These are phyloP conservation scores for Spilosoma lubricipeda DNA, from an alignment of 2,888 invertebrate genomes.

Conservation along the genomic window DNA sequence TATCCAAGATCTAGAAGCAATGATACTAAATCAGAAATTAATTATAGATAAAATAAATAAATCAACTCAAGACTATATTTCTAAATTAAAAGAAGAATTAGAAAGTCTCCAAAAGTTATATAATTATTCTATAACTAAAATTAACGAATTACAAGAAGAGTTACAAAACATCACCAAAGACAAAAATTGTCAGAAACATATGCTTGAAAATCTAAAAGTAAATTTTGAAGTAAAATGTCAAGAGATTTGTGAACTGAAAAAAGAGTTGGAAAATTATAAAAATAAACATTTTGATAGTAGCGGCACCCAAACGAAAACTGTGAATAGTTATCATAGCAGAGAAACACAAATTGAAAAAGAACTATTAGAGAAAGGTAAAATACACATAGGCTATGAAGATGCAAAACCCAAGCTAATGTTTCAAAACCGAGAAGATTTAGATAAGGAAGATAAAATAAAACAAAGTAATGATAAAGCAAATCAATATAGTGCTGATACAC, in stretches of 20 bases:
- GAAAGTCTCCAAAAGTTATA: slow-evolving; percentile 63
- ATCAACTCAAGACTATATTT: slow-evolving; percentile 64
- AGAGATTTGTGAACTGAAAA: slow-evolving; percentile 60
- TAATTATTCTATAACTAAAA: slow-evolving; percentile 58
- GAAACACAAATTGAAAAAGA: slow-evolving; percentile 60
- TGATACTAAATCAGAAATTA: slow-evolving; percentile 72
- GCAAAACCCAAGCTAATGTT: slow-evolving; percentile 28
- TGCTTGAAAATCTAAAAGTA: slow-evolving; percentile 53
- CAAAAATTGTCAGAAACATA: slow-evolving; percentile 48
- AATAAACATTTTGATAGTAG: slow-evolving; percentile 50
- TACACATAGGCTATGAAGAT: slow-evolving; percentile 29
- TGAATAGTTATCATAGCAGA: slow-evolving; percentile 27
- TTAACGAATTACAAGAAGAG: slow-evolving; percentile 61
- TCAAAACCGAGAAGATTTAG: slow-evolving; percentile 20
- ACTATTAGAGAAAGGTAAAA: slow-evolving; percentile 26
- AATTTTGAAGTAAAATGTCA: slow-evolving; percentile 61
- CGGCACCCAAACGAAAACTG: slow-evolving; percentile 55
- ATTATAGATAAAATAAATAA: slow-evolving; percentile 70
- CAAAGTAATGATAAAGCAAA: slow-evolving; percentile 24
- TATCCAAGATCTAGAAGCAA: slow-evolving; percentile 72
- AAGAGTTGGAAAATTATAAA: slow-evolving; percentile 55
- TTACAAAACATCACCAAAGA: slow-evolving; percentile 51
- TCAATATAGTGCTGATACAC: slow-evolving; percentile 24
- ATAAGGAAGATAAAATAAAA: slow-evolving; percentile 13
- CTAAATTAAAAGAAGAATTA: slow-evolving; percentile 70